Base-by-base conservation (phyloP, 1,140 invertebrate genomes). In the Stegodyphus mimosarum region DNA sequence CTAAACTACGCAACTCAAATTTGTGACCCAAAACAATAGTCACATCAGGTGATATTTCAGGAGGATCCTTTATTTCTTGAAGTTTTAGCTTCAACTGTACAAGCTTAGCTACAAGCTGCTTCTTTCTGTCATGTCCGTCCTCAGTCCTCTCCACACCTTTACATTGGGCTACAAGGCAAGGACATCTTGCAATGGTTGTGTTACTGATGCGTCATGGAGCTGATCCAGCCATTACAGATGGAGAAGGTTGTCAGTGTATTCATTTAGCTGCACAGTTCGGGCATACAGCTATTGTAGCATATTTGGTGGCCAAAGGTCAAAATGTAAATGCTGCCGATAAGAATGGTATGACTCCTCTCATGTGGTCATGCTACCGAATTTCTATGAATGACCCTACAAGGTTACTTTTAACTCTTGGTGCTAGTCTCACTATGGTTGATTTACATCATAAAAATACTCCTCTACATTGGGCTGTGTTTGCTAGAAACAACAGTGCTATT, bases 91-190 rank as follows among this genome's bases (percentile, higher is more conserved):
- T 89, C 10, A 98, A 91, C 89, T 97, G 95, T 49, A 98, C 94
- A 78, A 98, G 91, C 89, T 95, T 94, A 80, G 95, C 92, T 0
- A 98, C 95, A 2, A 97, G 91, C 92, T 95, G 95, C 90, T 95
- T 95, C 66, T 95, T 91, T 89, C 95, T 94, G 7, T 94, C 93
- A 33, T 50, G 13, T 60, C n/a, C n/a, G n/a, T n/a, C n/a, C n/a
- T n/a, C n/a, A n/a, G n/a, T n/a, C n/a, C n/a, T n/a, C n/a, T 97
- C 98, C 2, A 99, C 98, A 7, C 97, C 98, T 18, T 91, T 99
- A 75, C 98, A 99, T 91, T 99, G 98, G 98, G 98, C 98, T 2
- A 96, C 96, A 76, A 93, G 96, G 93, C 97, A 99, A 92, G 98
- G 98, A 2, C 98, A 99, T 91, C 92, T 99, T 73, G 93, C 94